A percentile compares a stretch with the other conserved stretches of the same genome.
Evolutionary conservation across 2,797 vertebrate genomes (phyloP).

Genomic region (Pangasius macronema): DNA sequence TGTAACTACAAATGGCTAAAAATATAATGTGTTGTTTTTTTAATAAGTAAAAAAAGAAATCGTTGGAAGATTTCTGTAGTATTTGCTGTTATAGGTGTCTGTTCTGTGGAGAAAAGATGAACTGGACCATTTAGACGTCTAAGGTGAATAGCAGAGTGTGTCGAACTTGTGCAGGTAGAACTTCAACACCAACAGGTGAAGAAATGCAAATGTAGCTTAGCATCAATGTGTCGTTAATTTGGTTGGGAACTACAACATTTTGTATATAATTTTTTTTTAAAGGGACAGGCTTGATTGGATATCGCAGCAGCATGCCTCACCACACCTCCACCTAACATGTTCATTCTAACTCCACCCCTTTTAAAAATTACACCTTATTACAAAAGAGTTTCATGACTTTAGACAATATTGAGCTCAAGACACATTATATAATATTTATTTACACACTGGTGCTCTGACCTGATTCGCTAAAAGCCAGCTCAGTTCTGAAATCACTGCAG

Average conservation of each 20-base stretch:
- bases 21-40: neutral
- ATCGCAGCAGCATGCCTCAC: neutral
- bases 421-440: neutral
- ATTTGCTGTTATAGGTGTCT: neutral
- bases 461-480: neutral
- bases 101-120: neutral
- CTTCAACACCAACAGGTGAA: neutral
- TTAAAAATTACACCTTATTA: neutral
- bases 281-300: neutral
- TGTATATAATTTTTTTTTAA: neutral
- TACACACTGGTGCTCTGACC: neutral
- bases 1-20: neutral
- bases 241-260: neutral
- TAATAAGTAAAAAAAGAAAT: neutral
- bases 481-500: conserved; percentile 32
- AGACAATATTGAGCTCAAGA: neutral
- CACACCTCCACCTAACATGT: neutral
- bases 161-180: neutral
- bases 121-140: neutral
- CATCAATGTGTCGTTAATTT: neutral
- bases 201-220: neutral
- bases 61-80: neutral
- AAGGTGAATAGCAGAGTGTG: neutral
- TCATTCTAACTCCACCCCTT: neutral
- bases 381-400: neutral